phyloP scores from a whole-genome alignment of 2,888 invertebrate species.

The Ormyrus labotus region DNA sequence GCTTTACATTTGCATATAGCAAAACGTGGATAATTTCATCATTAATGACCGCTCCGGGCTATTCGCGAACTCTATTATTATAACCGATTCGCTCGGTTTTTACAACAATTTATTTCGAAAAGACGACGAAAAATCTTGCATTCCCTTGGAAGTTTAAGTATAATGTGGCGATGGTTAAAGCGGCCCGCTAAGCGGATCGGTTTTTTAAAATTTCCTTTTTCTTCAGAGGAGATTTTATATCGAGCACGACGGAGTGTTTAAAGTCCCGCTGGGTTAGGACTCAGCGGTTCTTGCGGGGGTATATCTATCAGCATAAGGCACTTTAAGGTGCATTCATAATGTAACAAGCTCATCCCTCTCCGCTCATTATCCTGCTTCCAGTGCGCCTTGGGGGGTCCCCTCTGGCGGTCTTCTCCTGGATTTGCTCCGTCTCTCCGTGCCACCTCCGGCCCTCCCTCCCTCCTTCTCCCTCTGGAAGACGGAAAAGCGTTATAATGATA shows the following conservation, averaged over 20 bases:
- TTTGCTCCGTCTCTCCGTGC: not conserved
- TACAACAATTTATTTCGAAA: too few relatives aligned
- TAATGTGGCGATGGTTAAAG: too few relatives aligned
- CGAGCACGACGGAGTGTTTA: conserved; percentile 31
- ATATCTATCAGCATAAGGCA: conserved; percentile 54
- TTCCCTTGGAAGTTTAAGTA: too few relatives aligned
- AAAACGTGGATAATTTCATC: too few relatives aligned
- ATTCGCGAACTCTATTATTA: too few relatives aligned
- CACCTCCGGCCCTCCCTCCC: conserved; percentile 56
- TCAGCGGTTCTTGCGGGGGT: not conserved
- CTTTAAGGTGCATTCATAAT: conserved; percentile 64
- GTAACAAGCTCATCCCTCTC: conserved; percentile 56
- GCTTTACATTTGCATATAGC: too few relatives aligned
- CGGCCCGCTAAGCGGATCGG: too few relatives aligned
- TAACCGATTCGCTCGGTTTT: too few relatives aligned
- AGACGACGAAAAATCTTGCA: too few relatives aligned
- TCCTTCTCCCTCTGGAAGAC: conserved; percentile 34
- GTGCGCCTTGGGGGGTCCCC: conserved; percentile 53
- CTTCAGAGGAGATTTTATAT: not conserved
- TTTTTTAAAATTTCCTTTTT: too few relatives aligned
- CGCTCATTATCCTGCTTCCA: conserved; percentile 65
- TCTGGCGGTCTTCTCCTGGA: conserved; percentile 30
- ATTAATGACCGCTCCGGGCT: too few relatives aligned
- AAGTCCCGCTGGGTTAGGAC: conserved; percentile 27
- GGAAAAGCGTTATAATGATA: conserved; percentile 12